Conservation (phyloP, 2,113 vertebrate genomes). For the Entosphenus tridentatus region DNA sequence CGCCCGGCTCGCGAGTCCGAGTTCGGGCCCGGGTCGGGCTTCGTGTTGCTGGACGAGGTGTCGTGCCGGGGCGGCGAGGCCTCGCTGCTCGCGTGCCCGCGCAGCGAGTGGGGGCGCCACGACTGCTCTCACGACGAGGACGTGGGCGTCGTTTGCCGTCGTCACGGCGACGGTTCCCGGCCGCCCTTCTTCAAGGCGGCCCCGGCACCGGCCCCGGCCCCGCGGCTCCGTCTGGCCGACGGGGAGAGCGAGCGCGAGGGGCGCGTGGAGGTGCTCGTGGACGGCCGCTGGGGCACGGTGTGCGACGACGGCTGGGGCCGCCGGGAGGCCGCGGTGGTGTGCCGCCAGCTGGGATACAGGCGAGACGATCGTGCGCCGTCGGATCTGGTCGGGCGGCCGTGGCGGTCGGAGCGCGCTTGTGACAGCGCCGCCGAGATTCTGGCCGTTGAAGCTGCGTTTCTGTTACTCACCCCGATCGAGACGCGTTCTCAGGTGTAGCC, state of each 20-base stretch:
- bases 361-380: too few relatives aligned
- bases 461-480: too few relatives aligned
- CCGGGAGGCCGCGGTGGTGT: constrained; percentile 30
- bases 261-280: constrained; percentile 34
- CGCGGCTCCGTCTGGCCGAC: constrained; percentile 26
- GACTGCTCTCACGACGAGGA: constrained; percentile 66
- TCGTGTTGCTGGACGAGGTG: constrained; percentile 11
- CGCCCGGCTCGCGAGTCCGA: neutral
- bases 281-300: constrained; percentile 36
- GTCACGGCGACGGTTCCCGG: constrained; percentile 3
- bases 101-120: constrained; percentile 44
- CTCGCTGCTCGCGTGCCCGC: constrained; percentile 1
- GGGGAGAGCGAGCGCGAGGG: constrained; percentile 29
- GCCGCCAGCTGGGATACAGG: constrained; percentile 38
- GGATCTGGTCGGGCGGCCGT: too few relatives aligned
- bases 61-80: constrained; percentile 1
- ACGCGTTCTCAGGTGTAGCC: too few relatives aligned
- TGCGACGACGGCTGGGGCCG: constrained; percentile 38
- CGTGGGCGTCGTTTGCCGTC: constrained; percentile 38
- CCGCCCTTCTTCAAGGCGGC: too few relatives aligned
- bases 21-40: constrained; percentile 26
- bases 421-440: too few relatives aligned
- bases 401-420: too few relatives aligned
- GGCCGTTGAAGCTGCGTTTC: too few relatives aligned
- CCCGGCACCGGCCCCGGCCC: constrained; percentile 16